Conservation (phyloP, 2,797 vertebrate species). For the Sebastes paucispinis region DNA sequence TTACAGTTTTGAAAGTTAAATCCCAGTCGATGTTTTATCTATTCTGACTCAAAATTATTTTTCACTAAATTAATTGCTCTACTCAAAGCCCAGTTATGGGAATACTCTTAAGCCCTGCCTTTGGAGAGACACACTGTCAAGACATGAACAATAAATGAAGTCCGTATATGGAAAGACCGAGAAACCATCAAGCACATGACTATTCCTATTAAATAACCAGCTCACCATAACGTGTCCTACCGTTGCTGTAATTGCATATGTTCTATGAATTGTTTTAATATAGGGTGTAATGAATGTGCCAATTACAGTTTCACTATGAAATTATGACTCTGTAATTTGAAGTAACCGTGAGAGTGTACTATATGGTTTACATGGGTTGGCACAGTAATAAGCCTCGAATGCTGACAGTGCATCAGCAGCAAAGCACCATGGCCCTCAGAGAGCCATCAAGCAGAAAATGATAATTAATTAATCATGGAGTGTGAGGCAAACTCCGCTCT, state of each 20-base stretch:
- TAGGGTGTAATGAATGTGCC: slow-evolving; percentile 74
- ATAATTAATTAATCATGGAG: slow-evolving; percentile 85
- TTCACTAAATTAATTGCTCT: slow-evolving; percentile 66
- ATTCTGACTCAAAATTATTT: slow-evolving; percentile 59
- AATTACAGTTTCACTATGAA: slow-evolving; percentile 74
- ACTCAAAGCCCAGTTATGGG: slow-evolving; percentile 58
- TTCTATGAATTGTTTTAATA: slow-evolving; percentile 72
- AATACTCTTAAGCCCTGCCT: slow-evolving; percentile 60
- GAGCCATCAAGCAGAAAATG: slow-evolving; percentile 84
- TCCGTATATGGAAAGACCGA: slow-evolving; percentile 42
- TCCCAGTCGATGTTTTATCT: slow-evolving; percentile 68
- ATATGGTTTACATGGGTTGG: slow-evolving; percentile 70
- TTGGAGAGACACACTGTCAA: slow-evolving; percentile 53
- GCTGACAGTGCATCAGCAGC: slow-evolving; percentile 79
- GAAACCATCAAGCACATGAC: slow-evolving; percentile 49
- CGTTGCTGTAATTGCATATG: slow-evolving; percentile 72
- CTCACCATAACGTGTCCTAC: slow-evolving; percentile 57
- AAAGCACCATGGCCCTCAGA: slow-evolving; percentile 70
- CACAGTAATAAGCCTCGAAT: slow-evolving; percentile 76
- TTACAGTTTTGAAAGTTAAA: slow-evolving; percentile 70
- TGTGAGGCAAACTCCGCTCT: slow-evolving; percentile 72
- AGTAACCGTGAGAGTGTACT: slow-evolving; percentile 62
- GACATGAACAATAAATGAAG: slow-evolving; percentile 56
- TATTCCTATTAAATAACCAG: slow-evolving; percentile 57
- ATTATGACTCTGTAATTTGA: slow-evolving; percentile 73